Evolutionary conservation across 1,140 invertebrate genomes (phyloP), one percentile per base, ranked within the genome.

Genomic region (Psilanteris sp.): DNA sequence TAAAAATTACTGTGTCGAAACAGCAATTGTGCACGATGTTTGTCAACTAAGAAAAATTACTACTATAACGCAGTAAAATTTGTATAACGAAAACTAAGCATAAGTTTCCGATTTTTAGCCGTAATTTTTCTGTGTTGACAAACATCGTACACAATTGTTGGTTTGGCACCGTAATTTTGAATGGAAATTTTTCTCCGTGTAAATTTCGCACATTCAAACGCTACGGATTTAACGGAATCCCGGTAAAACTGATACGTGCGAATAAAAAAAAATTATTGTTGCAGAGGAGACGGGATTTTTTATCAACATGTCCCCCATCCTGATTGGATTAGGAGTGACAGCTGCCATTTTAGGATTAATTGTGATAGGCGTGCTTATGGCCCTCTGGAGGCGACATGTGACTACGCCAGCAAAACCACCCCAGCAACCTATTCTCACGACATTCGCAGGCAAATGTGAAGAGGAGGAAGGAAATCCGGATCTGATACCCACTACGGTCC

Each of bases 301-400:
- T 29, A 80, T 87, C 59, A 86, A 88, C 71, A 86, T 88, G 83
- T 87, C 87, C 18, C 94, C 93, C 2, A 91, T 95, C 29, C 87
- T 95, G 57, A 92, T 93, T 16, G 93, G 92, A 0, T 89, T 95
- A 64, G 92, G 93, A 44, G 92, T 93, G 3, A 93, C 92, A 75
- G 93, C 93, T 13, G 93, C 92, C 2, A 89, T 93, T 16, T 88
- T 95, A 27, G 92, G 93, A 14, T 90, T 93, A 52, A 91, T 93
- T 36, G 93, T 93, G 43, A 94, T 93, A 85, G 92, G 93, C 9
- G 93, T 94, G 1, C 83, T 94, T 36, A 93, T 91, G 46, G 93
- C 94, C 9, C 87, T 95, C 18, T 94, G 92, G 85, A 89, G 91
- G 48, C 85, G 91, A 61, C 91, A 93, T 78, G 86, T 83, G 67